Percentiles rank a stretch among this genome's conserved stretches.
phyloP scores from a whole-genome alignment of 2,888 invertebrate species.

The Stomorhina lunata region DNA sequence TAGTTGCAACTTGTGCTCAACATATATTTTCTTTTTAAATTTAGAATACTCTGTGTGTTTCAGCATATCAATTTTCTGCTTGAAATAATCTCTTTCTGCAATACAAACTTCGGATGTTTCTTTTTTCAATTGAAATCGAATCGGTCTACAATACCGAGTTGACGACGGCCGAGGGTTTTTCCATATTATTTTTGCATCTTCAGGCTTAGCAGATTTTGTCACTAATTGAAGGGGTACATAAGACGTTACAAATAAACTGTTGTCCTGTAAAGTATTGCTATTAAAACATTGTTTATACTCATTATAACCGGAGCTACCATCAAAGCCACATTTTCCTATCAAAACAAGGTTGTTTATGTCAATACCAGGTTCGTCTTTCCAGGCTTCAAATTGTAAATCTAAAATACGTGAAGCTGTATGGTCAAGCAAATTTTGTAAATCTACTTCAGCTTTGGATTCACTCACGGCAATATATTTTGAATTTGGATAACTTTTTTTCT shows the following conservation, averaged over 20 bases:
- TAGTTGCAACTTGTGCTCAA: constrained; percentile 58
- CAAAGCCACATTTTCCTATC: neutral
- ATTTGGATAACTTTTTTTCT: no score
- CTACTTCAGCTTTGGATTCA: neutral
- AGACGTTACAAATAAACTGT: constrained; percentile 49
- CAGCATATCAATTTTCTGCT: constrained; percentile 54
- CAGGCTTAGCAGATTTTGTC: constrained; percentile 6
- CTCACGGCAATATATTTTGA: neutral
- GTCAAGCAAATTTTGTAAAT: no score
- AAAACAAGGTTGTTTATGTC: neutral
- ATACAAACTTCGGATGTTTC: constrained; percentile 25
- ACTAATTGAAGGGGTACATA: constrained; percentile 36
- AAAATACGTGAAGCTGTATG: no score
- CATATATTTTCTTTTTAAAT: constrained; percentile 4
- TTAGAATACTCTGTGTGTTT: constrained; percentile 23
- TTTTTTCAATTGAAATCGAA: constrained; percentile 46
- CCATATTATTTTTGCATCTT: constrained; percentile 40
- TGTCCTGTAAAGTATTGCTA: constrained; percentile 34
- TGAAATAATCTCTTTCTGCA: constrained; percentile 25
- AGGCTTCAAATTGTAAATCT: no score
- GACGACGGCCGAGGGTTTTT: constrained; percentile 43
- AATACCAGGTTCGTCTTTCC: no score
- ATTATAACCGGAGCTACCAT: neutral
- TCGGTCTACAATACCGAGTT: constrained; percentile 37
- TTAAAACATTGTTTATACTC: constrained; percentile 55